phyloP scores from a whole-genome alignment of 2,113 vertebrate genomes.

The Malurus melanocephalus region DNA sequence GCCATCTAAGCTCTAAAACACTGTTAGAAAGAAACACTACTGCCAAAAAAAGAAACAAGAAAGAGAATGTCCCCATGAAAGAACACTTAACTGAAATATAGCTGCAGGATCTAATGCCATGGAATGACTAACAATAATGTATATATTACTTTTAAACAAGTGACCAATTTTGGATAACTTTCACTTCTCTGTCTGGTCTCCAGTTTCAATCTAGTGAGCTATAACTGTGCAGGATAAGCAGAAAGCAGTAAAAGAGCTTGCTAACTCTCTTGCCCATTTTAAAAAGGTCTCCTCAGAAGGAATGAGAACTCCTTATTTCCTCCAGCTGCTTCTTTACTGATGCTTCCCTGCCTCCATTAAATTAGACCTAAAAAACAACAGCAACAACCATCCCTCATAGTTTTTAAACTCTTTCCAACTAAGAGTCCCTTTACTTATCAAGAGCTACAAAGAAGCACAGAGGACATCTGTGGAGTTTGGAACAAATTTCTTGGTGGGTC shows the following conservation, averaged over 20 bases:
- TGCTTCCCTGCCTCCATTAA: not conserved
- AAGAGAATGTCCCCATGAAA: not conserved
- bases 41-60: not conserved
- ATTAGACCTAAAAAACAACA: not conserved
- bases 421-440: not conserved
- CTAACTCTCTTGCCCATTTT: not conserved
- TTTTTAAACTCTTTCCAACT: not conserved
- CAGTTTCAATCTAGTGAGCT: not conserved
- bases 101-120: not conserved
- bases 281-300: not conserved
- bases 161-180: not conserved
- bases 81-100: conserved; percentile 25
- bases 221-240: not conserved
- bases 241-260: not conserved
- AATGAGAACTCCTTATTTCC: conserved; percentile 25
- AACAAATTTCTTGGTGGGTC: not conserved
- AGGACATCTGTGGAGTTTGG: not conserved
- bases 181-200: not conserved
- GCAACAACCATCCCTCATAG: not conserved
- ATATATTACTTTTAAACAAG: conserved; percentile 37
- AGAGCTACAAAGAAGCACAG: not conserved
- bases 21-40: not conserved
- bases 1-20: conserved; percentile 27
- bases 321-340: conserved; percentile 11
- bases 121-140: conserved; percentile 36